A percentile compares a stretch with the other conserved stretches of the same genome.
phyloP scores from a whole-genome alignment of 64 coral and sea anemone species.

The Platygyra sinensis region DNA sequence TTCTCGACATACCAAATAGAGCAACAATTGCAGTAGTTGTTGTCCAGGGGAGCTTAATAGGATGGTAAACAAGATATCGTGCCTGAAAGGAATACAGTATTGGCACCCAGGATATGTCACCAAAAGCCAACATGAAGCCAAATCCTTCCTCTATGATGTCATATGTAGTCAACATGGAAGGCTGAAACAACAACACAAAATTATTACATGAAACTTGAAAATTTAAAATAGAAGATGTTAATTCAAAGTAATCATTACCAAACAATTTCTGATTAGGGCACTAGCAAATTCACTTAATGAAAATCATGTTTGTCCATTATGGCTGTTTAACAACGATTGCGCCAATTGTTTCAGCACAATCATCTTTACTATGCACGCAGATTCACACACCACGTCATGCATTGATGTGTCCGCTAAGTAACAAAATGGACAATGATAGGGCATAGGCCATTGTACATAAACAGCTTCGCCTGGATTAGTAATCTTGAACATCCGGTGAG shows the following conservation, averaged over 20 bases:
- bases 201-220: neutral
- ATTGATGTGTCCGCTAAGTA: no score
- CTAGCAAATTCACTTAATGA: no score
- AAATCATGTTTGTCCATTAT: no score
- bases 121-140: constrained; percentile 95
- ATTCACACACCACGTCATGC: no score
- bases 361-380: no score
- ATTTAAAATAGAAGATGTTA: neutral
- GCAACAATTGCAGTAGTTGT: constrained; percentile 35
- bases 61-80: constrained; percentile 71
- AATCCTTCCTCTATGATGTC: constrained; percentile 90
- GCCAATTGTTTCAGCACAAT: no score
- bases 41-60: constrained; percentile 36
- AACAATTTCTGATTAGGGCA: neutral
- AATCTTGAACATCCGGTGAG: no score
- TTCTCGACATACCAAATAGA: constrained; percentile 70
- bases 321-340: no score
- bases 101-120: constrained; percentile 76
- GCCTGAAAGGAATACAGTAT: constrained; percentile 91
- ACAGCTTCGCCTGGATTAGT: no score
- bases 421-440: no score
- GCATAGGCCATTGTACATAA: no score
- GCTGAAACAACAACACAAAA: constrained; percentile 35
- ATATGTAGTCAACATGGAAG: constrained; percentile 56
- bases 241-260: neutral